phyloP scores from a whole-genome alignment of 2,113 vertebrate species.

The Pseudolaguvia tuberculata region DNA sequence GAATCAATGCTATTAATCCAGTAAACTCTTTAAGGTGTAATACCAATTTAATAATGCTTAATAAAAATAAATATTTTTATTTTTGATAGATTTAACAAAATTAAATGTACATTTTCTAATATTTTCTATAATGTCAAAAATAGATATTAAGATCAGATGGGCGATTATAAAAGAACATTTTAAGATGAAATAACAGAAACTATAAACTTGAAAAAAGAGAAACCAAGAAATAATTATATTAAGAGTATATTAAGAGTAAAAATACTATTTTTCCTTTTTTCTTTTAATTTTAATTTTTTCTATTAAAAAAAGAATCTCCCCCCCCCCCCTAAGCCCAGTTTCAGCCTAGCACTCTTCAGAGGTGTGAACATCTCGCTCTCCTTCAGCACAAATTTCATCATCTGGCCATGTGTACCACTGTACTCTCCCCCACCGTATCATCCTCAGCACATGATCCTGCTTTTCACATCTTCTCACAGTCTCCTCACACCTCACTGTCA shows the following conservation, averaged over 20 bases:
- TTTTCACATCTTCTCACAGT: conserved; percentile 64
- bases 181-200: no score
- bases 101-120: background rate
- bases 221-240: no score
- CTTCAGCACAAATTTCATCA: conserved; percentile 36
- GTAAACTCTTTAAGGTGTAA: background rate
- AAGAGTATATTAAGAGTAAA: background rate
- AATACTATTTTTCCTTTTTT: no score
- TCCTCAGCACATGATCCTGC: conserved; percentile 59
- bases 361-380: conserved; percentile 13
- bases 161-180: no score
- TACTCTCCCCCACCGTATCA: conserved; percentile 48
- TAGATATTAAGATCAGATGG: no score
- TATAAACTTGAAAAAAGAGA: no score
- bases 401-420: conserved; percentile 32
- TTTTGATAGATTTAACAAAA: background rate
- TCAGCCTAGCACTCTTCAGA: background rate
- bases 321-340: background rate
- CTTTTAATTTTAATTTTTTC: no score
- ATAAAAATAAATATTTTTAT: background rate
- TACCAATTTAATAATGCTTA: no score
- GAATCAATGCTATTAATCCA: conserved; percentile 2
- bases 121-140: background rate
- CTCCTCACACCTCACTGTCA: conserved; percentile 40
- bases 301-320: background rate